phyloP scores from a whole-genome alignment of 2,888 invertebrate genomes.

The Trissoscelio sp. region DNA sequence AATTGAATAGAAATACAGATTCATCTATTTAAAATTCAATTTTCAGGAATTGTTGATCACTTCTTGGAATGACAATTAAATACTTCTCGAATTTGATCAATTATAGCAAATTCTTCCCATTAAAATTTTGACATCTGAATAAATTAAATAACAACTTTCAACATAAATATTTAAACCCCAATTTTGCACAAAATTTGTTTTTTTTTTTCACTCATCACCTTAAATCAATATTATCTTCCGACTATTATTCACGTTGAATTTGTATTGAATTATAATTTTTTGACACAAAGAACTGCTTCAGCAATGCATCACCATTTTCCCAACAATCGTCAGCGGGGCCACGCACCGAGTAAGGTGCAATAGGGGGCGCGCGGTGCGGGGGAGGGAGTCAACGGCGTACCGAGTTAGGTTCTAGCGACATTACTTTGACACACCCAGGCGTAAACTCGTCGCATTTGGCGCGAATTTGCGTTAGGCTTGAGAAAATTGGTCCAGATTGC shows the following conservation, averaged over 20 bases:
- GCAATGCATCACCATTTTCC: background rate
- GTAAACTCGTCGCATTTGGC: background rate
- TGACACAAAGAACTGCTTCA: background rate
- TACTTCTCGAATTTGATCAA: no score
- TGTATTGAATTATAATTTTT: background rate
- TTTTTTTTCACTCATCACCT: background rate
- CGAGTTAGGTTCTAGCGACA: background rate
- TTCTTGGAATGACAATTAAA: no score
- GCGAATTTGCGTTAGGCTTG: background rate
- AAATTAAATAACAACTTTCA: no score
- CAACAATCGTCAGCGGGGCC: conserved; percentile 1
- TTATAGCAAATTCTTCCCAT: no score
- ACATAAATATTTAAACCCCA: no score
- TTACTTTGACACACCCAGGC: background rate
- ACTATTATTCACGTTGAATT: background rate
- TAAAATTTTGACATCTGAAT: no score
- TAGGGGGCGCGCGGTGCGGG: background rate
- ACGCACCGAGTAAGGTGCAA: background rate
- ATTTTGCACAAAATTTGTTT: no score
- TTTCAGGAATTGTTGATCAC: no score
- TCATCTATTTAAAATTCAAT: no score
- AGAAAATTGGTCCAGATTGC: background rate
- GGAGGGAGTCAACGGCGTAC: background rate
- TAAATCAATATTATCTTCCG: background rate
- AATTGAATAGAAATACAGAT: no score